phyloP scores from a whole-genome alignment of 2,888 invertebrate genomes.

The Pyrgus malvae region DNA sequence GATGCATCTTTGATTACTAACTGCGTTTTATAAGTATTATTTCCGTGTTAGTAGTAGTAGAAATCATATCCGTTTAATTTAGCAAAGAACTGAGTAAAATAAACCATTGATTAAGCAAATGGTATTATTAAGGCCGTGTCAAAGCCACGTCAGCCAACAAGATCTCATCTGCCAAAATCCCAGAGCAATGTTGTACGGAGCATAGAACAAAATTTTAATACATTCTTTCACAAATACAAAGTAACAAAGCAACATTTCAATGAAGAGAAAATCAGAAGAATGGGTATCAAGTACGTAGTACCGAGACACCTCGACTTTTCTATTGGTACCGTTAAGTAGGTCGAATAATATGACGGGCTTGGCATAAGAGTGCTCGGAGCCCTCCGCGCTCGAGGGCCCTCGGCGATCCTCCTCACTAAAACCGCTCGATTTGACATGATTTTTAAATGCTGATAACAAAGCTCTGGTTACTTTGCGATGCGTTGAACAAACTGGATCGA shows the following conservation, averaged over 20 bases:
- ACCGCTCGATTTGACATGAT: slow-evolving; percentile 81
- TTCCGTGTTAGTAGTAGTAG: no score
- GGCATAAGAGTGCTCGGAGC: slow-evolving; percentile 63
- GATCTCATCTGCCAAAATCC: no score
- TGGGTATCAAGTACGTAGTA: slow-evolving; percentile 22
- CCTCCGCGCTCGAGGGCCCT: slow-evolving; percentile 61
- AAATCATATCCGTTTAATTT: no score
- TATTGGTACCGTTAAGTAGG: slow-evolving; percentile 70
- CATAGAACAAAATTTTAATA: no score
- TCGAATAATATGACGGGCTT: slow-evolving; percentile 76
- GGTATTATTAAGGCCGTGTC: no score
- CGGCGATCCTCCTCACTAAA: slow-evolving; percentile 66
- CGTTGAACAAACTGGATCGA: not conserved
- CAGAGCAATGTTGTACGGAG: no score
- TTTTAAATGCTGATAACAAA: slow-evolving; percentile 73
- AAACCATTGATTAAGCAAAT: no score
- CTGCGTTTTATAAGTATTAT: no score
- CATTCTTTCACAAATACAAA: not conserved
- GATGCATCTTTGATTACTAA: no score
- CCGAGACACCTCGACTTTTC: slow-evolving; percentile 59
- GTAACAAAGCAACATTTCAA: slow-evolving; percentile 7
- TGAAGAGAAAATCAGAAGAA: slow-evolving; percentile 16
- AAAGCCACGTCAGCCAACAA: no score
- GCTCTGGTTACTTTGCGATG: slow-evolving; percentile 17
- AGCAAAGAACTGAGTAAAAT: no score